Evolutionary conservation across 2,888 invertebrate species (phyloP).

Genomic region (Hesperia comma): DNA sequence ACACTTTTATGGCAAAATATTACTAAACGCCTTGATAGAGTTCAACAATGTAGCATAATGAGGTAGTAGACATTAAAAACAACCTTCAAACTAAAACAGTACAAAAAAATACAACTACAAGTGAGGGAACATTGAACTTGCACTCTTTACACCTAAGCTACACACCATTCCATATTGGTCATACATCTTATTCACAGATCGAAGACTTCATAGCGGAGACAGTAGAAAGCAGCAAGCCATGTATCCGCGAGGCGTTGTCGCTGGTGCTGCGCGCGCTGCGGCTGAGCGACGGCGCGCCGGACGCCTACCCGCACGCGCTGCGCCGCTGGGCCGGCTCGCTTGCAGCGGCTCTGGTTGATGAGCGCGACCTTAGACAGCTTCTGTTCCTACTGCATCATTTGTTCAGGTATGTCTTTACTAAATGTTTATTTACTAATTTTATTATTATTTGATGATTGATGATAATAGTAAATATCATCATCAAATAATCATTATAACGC

Average conservation of each 20-base stretch:
- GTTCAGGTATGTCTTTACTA: slow-evolving; percentile 55
- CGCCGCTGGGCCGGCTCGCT: slow-evolving; percentile 70
- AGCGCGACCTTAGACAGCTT: slow-evolving; percentile 61
- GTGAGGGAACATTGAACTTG: too few species aligned
- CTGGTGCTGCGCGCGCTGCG: slow-evolving; percentile 63
- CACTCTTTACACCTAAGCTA: too few species aligned
- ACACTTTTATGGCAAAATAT: too few species aligned
- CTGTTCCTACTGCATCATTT: slow-evolving; percentile 70
- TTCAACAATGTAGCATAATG: too few species aligned
- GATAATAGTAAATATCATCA: too few species aligned
- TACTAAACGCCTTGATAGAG: too few species aligned
- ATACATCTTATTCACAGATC: slow-evolving; percentile 55
- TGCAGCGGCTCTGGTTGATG: slow-evolving; percentile 57
- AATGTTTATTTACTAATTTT: too few species aligned
- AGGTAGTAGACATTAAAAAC: too few species aligned
- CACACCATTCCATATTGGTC: neutral
- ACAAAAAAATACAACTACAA: too few species aligned
- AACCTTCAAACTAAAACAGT: too few species aligned
- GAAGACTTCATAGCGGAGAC: slow-evolving; percentile 68
- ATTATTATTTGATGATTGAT: too few species aligned
- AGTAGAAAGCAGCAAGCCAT: slow-evolving; percentile 53
- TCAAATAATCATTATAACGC: too few species aligned
- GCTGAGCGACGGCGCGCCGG: slow-evolving; percentile 59
- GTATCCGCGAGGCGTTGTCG: slow-evolving; percentile 65
- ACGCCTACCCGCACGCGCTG: slow-evolving; percentile 58